phyloP scores from a whole-genome alignment of 2,797 vertebrate genomes.

The Babyrousa celebensis region DNA sequence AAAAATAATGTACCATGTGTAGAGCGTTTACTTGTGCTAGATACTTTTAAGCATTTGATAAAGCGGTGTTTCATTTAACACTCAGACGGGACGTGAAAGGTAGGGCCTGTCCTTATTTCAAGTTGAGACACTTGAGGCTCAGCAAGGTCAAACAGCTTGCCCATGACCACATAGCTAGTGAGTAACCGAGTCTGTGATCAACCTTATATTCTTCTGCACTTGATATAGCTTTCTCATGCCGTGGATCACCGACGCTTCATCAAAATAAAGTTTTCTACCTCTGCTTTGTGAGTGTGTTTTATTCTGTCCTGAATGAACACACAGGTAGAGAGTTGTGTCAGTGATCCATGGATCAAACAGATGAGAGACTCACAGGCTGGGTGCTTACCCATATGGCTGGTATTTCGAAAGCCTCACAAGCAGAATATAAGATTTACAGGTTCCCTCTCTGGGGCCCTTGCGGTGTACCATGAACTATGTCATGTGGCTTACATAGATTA shows the following conservation, averaged over 20 bases:
- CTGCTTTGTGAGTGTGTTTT: background rate
- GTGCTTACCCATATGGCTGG: background rate
- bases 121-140: background rate
- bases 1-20: conserved; percentile 28
- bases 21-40: conserved; percentile 60
- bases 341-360: background rate
- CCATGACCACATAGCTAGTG: background rate
- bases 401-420: background rate
- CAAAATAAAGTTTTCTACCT: background rate
- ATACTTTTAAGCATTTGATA: conserved; percentile 57
- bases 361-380: background rate
- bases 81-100: conserved; percentile 25
- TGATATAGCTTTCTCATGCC: background rate
- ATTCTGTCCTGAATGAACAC: background rate
- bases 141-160: background rate
- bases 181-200: background rate
- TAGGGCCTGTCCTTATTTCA: conserved; percentile 10
- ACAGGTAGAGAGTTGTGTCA: background rate
- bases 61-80: conserved; percentile 54
- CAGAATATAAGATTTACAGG: background rate
- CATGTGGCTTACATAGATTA: background rate
- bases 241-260: background rate
- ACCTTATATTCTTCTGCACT: background rate
- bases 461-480: background rate
- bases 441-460: background rate